Evolutionary conservation across 30 jellyfish, hydroid and myxozoan genomes (phyloP), one percentile per base, ranked within the genome.

Genomic region (Catostylus mosaicus): DNA sequence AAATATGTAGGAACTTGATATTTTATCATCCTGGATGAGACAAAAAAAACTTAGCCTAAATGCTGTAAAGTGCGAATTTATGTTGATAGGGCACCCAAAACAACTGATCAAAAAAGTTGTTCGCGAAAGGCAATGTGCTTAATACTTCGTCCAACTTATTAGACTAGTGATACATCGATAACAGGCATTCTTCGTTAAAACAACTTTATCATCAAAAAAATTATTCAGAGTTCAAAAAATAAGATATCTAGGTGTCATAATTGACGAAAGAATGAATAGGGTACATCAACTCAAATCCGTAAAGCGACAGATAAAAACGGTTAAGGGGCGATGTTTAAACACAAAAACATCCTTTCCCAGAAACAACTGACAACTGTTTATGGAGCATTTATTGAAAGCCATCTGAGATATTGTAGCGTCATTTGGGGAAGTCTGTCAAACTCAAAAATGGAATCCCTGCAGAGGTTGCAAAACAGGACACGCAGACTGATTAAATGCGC

Each of bases 391-490:
- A 6, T 68, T 19, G 81, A 68, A 68, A 68, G 81, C 63, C 81
- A 68, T 38, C 81, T 68, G 23, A 64, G 45, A 64, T 64, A 56
- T 56, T 64, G 76, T 47, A 64, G 76, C 50, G 76, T 64, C 76
- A 32, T 64, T 11, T 64, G 76, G 76, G 76, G 76, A 64, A 64
- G 76, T 64, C 76, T 64, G 76, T 64, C 48, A 64, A 64, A 24
- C 30, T 59, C 72, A 59, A 59, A 59, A 59, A 18, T 59, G 72
- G 72, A 59, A 59, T 59, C 72, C 76, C 54, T 40, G 14, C 54
- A 40, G 54, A 64, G 76, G 76, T 64, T 64, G 76, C 76, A 32
- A 64, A 32, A 64, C 69, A 56, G 69, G 69, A 22, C 69, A 56
- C 10, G 69, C 69, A 56, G 69, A 56, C 10, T 56, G 26, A 56